A percentile compares a stretch with the other conserved stretches of the same genome.
Conservation (phyloP, 1,140 invertebrate species). For the Whitmania pigra region DNA sequence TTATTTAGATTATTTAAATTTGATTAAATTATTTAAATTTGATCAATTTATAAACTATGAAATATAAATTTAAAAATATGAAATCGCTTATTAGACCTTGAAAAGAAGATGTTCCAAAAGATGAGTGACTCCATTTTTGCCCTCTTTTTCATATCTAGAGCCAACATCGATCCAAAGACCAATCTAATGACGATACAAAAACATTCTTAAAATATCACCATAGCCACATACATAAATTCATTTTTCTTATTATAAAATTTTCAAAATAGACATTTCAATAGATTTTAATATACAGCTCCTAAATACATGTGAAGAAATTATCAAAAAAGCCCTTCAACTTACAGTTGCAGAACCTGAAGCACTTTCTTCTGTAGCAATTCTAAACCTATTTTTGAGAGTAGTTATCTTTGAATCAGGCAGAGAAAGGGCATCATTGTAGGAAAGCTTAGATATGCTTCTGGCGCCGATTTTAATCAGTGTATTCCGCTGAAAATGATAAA, state of each 20-base stretch:
- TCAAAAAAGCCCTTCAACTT: constrained; percentile 9
- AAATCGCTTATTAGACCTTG: constrained; percentile 51
- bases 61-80: neutral
- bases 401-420: constrained; percentile 73
- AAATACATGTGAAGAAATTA: neutral
- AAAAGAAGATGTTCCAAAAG: constrained; percentile 99
- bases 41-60: neutral
- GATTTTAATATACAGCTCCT: neutral
- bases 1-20: too few relatives aligned
- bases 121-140: constrained; percentile 95
- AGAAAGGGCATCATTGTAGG: neutral
- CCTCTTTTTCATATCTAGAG: constrained; percentile 80
- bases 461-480: too few relatives aligned
- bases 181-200: constrained; percentile 44
- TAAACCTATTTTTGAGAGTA: constrained; percentile 71
- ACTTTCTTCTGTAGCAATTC: constrained; percentile 87
- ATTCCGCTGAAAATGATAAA: too few relatives aligned
- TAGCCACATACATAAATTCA: neutral
- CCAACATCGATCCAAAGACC: constrained; percentile 99
- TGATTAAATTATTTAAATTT: too few relatives aligned
- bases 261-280: too few relatives aligned
- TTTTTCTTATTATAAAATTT: neutral
- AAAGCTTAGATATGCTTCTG: neutral
- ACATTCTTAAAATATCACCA: neutral
- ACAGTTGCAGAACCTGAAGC: constrained; percentile 84